Conservation (phyloP, 1,140 invertebrate species). For the Telenomus remus region DNA sequence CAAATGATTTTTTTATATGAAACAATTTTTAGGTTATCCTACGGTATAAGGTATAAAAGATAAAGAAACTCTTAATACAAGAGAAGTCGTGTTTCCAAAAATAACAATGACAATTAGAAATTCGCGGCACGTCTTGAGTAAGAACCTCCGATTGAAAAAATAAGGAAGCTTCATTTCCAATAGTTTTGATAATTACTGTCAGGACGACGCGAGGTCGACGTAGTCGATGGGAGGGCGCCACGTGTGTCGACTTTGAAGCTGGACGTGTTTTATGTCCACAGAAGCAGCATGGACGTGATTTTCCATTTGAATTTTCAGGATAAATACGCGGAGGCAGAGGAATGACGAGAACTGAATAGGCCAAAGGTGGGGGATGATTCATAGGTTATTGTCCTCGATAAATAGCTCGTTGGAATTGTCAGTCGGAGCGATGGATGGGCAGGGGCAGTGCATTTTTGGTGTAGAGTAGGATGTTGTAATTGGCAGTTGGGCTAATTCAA, state of each 20-base stretch:
- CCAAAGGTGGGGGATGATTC: constrained; percentile 28
- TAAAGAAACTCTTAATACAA: too few relatives aligned
- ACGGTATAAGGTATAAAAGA: too few relatives aligned
- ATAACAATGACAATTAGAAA: too few relatives aligned
- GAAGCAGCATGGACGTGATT: constrained; percentile 4
- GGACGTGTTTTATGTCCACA: constrained; percentile 29
- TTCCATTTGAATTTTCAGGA: constrained; percentile 9
- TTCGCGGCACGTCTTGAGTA: too few relatives aligned
- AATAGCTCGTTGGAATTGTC: constrained; percentile 41
- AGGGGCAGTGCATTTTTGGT: constrained; percentile 13
- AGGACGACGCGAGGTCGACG: too few relatives aligned
- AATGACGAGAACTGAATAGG: neutral
- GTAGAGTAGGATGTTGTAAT: constrained; percentile 16
- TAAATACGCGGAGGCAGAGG: constrained; percentile 17
- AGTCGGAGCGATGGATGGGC: constrained; percentile 18
- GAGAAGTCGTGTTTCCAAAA: too few relatives aligned
- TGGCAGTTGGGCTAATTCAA: constrained; percentile 28
- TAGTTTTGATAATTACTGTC: too few relatives aligned
- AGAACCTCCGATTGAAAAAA: too few relatives aligned
- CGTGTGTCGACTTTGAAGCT: constrained; percentile 26
- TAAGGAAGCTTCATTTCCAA: too few relatives aligned
- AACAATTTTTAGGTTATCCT: too few relatives aligned
- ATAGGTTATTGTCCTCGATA: constrained; percentile 32
- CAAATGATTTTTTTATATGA: too few relatives aligned
- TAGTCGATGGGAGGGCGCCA: constrained; percentile 5